These are phyloP conservation scores for Lasioglossum leucozonium DNA, from an alignment of 2,888 invertebrate genomes.

Conservation along the genomic window DNA sequence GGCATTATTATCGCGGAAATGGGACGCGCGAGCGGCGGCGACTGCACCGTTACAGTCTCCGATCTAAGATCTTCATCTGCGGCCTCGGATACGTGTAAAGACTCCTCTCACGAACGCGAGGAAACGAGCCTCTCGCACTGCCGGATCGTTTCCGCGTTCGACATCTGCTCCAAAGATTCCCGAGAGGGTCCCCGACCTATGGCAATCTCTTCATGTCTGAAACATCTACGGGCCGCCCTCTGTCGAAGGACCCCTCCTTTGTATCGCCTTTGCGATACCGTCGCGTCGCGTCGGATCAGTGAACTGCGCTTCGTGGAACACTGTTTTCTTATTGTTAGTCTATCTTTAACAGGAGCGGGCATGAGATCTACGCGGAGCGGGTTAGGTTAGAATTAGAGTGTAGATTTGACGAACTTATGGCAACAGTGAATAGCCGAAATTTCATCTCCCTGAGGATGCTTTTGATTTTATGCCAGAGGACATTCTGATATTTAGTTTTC, in stretches of 20 bases:
- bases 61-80: conserved; percentile 60
- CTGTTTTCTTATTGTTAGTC: background rate
- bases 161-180: conserved; percentile 58
- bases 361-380: background rate
- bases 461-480: background rate
- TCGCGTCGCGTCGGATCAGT: background rate
- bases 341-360: background rate
- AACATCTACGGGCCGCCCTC: conserved; percentile 38
- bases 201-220: conserved; percentile 53
- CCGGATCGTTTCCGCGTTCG: conserved; percentile 55
- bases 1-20: conserved; percentile 65
- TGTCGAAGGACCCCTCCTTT: conserved; percentile 8
- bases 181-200: conserved; percentile 43
- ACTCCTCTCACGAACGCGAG: background rate
- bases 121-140: conserved; percentile 27
- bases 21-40: conserved; percentile 41
- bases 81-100: background rate
- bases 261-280: background rate
- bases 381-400: background rate
- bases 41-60: conserved; percentile 38
- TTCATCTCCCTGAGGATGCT: background rate
- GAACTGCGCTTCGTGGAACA: background rate
- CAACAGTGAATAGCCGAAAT: background rate
- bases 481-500: background rate
- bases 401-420: background rate